Percentiles rank a stretch among this genome's conserved stretches.
Evolutionary conservation across 1,140 invertebrate genomes (phyloP).

Genomic region (Drosophila tsacasi): DNA sequence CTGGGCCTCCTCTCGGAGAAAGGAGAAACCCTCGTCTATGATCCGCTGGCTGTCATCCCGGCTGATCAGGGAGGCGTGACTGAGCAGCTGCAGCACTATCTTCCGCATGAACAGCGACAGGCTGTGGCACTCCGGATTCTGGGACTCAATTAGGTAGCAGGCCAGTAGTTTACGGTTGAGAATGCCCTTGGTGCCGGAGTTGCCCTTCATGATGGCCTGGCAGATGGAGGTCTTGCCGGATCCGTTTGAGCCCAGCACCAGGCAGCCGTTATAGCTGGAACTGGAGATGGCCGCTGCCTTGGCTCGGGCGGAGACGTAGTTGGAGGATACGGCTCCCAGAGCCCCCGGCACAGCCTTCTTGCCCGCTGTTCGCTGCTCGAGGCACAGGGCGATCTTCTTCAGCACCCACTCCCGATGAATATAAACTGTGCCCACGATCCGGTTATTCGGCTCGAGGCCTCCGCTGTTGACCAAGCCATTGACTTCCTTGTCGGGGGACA

Average conservation of each 20-base stretch:
- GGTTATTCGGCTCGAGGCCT: conserved; percentile 36
- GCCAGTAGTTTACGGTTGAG: conserved; percentile 92
- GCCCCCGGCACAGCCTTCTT: conserved; percentile 74
- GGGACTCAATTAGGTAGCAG: conserved; percentile 90
- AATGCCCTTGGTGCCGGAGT: conserved; percentile 84
- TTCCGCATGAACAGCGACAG: conserved; percentile 94
- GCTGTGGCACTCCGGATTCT: conserved; percentile 86
- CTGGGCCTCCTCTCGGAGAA: conserved; percentile 75
- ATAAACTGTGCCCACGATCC: conserved; percentile 69
- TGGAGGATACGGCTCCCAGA: conserved; percentile 54
- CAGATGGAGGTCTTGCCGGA: conserved; percentile 95
- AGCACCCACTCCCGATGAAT: conserved; percentile 95
- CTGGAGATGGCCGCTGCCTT: conserved; percentile 79
- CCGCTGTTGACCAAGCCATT: conserved; percentile 64
- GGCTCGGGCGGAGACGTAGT: conserved; percentile 66
- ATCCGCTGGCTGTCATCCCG: conserved; percentile 77
- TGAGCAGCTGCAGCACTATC: conserved; percentile 92
- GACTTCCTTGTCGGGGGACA: conserved; percentile 82
- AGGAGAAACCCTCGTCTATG: conserved; percentile 80
- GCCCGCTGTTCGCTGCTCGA: conserved; percentile 91
- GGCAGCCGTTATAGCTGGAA: conserved; percentile 81
- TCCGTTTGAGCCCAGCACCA: conserved; percentile 86
- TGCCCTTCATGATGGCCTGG: conserved; percentile 84
- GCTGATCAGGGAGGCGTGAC: conserved; percentile 86
- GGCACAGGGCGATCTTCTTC: conserved; percentile 95